Conservation (phyloP, 92 coral and sea anemone species). For the Porites divaricata region DNA sequence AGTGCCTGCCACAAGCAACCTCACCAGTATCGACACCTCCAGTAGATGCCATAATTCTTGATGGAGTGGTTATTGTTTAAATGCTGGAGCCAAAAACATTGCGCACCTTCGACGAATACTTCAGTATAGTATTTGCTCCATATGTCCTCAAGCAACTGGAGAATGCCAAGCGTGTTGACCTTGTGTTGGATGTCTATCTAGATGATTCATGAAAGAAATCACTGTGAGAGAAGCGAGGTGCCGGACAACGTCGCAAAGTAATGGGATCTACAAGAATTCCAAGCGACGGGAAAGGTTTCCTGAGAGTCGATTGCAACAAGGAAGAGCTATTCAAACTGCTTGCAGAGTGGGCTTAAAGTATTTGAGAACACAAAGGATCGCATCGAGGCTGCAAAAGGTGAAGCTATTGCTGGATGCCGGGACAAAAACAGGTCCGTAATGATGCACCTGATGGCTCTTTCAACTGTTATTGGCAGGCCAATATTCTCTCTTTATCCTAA, state of each 20-base stretch:
- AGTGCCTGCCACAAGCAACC: constrained; percentile 71
- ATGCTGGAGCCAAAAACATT: constrained; percentile 72
- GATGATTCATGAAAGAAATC: constrained; percentile 73
- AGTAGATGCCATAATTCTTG: constrained; percentile 70
- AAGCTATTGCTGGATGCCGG: constrained; percentile 33
- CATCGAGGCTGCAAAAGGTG: constrained; percentile 22
- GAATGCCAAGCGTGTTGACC: constrained; percentile 64
- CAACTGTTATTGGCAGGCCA: constrained; percentile 30
- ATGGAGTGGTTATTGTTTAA: constrained; percentile 74
- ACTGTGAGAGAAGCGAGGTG: constrained; percentile 63
- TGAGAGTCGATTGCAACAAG: constrained; percentile 67
- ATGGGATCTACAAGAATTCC: constrained; percentile 65
- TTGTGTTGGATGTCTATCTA: constrained; percentile 73
- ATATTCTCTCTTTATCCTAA: constrained; percentile 39
- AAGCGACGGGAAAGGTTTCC: constrained; percentile 70
- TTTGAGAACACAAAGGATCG: constrained; percentile 16
- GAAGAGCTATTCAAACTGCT: constrained; percentile 49
- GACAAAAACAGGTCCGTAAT: constrained; percentile 29
- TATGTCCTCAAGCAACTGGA: constrained; percentile 70
- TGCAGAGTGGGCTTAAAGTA: constrained; percentile 25
- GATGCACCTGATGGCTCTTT: constrained; percentile 37
- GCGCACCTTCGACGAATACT: constrained; percentile 70
- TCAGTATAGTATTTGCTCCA: constrained; percentile 67
- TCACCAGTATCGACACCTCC: constrained; percentile 48
- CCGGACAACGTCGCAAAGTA: constrained; percentile 80